Evolutionary conservation across 2,797 vertebrate species (phyloP).

Genomic region (Emydoidea blandingii): DNA sequence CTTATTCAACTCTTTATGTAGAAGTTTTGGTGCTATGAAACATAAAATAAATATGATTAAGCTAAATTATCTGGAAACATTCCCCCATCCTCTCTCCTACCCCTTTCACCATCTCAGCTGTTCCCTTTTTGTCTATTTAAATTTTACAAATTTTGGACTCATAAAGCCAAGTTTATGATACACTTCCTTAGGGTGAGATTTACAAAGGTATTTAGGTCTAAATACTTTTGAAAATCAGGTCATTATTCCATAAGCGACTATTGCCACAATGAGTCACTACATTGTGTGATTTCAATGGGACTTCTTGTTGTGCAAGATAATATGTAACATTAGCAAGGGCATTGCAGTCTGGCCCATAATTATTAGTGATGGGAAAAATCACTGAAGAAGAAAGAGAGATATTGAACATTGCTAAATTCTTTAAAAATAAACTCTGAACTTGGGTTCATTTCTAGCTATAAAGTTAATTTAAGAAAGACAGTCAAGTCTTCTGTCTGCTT

Average conservation of each 20-base stretch:
- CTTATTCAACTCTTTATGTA: background rate
- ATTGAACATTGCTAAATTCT: background rate
- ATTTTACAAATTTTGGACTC: background rate
- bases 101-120: background rate
- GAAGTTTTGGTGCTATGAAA: background rate
- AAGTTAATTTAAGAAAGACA: background rate
- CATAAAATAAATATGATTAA: background rate
- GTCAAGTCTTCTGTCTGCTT: background rate
- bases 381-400: background rate
- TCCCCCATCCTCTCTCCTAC: background rate
- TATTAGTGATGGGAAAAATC: background rate
- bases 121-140: background rate
- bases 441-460: background rate
- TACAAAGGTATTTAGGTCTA: background rate
- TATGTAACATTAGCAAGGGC: background rate
- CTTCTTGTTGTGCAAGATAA: background rate
- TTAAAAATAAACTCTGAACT: background rate
- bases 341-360: background rate
- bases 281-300: background rate
- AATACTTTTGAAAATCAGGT: background rate
- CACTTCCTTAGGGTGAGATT: background rate
- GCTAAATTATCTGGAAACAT: background rate
- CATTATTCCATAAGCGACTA: background rate
- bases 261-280: background rate
- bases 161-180: background rate